Evolutionary conservation across 2,113 vertebrate genomes (phyloP), one percentile per base, ranked within the genome.

Genomic region (Hemicordylus capensis): DNA sequence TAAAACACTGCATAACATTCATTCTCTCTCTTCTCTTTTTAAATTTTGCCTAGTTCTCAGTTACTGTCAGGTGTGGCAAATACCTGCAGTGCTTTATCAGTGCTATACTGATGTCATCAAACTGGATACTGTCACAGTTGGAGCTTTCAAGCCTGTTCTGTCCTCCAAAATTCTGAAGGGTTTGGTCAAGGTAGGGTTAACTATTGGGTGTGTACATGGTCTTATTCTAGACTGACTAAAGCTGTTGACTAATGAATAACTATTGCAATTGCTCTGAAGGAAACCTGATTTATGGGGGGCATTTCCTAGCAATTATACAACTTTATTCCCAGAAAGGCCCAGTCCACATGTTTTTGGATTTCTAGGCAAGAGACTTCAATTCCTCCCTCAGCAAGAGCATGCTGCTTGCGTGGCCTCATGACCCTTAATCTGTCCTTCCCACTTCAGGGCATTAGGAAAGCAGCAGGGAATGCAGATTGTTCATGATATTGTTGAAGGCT

Each of bases 101-200:
- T 98, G 98, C 76, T 99, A 98, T 87, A 99, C 97, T 4, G 98
- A 99, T 81, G 94, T 97, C 87, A 96, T 96, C 86, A 96, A 96
- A 46, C 93, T 97, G 17, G 98, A 99, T 94, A 97, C 97, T 0
- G 83, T 98, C 54, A 97, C 98, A 15, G 93, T 98, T 37, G 98
- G 98, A 93, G 97, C 97, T 1, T 99, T 97, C 92, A 98, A 96
- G 85, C 97, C 97, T 15, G 72, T 97, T 3, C 95, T 99, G 19
- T 91, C 95, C 63, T 96, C 95, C 66, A 34, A 85, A 77, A 89
- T 80, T 79, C 93, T 98, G 3, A 96, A 91, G 84, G 92, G 90
- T 63, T 94, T 97, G 88, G 95, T 97, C 67, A 97, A 98, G 97
- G 99, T 99, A 92, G 96, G 96, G 19, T 1, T 48, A 2, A 1